A percentile compares a stretch with the other conserved stretches of the same genome.
Evolutionary conservation across 2,888 invertebrate species (phyloP).

Genomic region (Teinopalpus imperialis): DNA sequence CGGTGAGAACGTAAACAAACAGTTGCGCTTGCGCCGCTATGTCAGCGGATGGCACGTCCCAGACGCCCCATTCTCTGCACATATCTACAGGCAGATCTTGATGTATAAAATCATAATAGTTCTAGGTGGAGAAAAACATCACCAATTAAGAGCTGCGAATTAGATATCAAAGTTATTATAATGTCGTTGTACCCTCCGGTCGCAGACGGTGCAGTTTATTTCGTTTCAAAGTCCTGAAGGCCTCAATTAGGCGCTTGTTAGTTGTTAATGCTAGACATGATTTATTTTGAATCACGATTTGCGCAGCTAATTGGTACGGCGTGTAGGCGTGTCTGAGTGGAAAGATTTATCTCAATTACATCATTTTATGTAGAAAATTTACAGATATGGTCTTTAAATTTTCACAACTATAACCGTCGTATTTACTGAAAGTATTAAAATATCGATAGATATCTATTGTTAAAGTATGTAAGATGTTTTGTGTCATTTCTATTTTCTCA

Average conservation of each 20-base stretch:
- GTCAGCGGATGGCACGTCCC: slow-evolving; percentile 60
- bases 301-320: slow-evolving; percentile 19
- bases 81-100: slow-evolving; percentile 63
- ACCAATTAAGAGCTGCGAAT: slow-evolving; percentile 50
- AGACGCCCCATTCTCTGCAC: slow-evolving; percentile 59
- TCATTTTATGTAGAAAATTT: slow-evolving; percentile 6
- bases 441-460: too few species aligned
- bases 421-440: slow-evolving; percentile 3
- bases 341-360: slow-evolving; percentile 14
- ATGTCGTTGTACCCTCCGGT: slow-evolving; percentile 16
- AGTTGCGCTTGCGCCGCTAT: slow-evolving; percentile 38
- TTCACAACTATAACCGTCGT: neutral
- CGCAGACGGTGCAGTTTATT: slow-evolving; percentile 20
- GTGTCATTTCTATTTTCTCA: too few species aligned
- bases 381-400: neutral
- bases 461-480: too few species aligned
- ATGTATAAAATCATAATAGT: slow-evolving; percentile 50
- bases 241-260: slow-evolving; percentile 23
- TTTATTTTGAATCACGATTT: slow-evolving; percentile 24
- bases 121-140: slow-evolving; percentile 44
- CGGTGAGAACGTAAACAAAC: slow-evolving; percentile 44
- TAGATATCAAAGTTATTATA: slow-evolving; percentile 32
- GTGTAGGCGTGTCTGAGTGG: slow-evolving; percentile 21
- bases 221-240: slow-evolving; percentile 21
- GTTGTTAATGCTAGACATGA: slow-evolving; percentile 24